Conservation (phyloP, 2,113 vertebrate genomes). For the Danio rerio region DNA sequence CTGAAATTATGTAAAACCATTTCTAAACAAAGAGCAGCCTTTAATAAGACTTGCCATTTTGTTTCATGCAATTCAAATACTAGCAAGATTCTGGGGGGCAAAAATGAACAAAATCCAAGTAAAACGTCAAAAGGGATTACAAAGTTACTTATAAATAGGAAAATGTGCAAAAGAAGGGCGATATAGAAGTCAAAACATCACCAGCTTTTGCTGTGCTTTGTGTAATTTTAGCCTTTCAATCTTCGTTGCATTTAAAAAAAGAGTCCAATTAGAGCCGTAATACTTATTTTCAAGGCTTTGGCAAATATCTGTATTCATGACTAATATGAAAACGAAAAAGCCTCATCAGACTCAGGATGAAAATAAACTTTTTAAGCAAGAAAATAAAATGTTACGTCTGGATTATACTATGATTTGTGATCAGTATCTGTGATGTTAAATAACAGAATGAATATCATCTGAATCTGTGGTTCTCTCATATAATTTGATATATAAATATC, state of each 20-base stretch:
- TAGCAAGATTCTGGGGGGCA: slow-evolving; percentile 67
- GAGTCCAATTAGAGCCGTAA: not conserved
- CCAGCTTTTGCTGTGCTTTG: not conserved
- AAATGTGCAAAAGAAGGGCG: not conserved
- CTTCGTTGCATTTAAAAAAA: not conserved
- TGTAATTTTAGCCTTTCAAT: not conserved
- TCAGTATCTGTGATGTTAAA: not conserved
- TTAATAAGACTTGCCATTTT: slow-evolving; percentile 82
- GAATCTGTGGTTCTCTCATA: not conserved
- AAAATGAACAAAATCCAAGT: slow-evolving; percentile 76
- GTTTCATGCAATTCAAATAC: slow-evolving; percentile 83
- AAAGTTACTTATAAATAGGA: slow-evolving; percentile 38
- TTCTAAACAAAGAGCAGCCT: slow-evolving; percentile 78
- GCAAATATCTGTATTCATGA: not conserved
- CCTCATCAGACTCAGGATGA: not conserved
- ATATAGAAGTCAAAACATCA: not conserved
- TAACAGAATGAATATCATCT: not conserved
- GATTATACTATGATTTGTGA: not conserved
- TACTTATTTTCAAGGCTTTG: no score
- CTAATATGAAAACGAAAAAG: not conserved
- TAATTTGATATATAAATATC: not conserved
- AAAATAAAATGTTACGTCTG: not conserved
- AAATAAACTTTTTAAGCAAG: not conserved
- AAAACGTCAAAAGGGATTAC: slow-evolving; percentile 72
- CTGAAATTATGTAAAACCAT: slow-evolving; percentile 81